Percentiles rank a stretch among this genome's conserved stretches.
Evolutionary conservation across 2,113 vertebrate genomes (phyloP).

Genomic region (Colaptes auratus): DNA sequence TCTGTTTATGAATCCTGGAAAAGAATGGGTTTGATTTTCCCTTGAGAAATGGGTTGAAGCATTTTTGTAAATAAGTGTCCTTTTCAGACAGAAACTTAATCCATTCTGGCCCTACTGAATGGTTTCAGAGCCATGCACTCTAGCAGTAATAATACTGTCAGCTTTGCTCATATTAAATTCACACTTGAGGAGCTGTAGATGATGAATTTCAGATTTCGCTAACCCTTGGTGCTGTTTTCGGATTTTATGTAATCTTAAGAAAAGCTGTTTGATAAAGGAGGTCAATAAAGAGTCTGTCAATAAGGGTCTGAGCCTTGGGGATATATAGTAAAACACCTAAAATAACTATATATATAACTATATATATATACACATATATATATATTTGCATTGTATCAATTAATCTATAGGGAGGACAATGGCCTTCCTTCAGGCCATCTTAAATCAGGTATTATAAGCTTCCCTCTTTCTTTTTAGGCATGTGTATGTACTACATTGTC

Average conservation of each 20-base stretch:
- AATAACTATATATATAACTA: not conserved
- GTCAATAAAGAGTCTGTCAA: not conserved
- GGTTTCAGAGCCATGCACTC: not conserved
- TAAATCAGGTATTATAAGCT: not conserved
- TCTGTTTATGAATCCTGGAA: not conserved
- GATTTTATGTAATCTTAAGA: not conserved
- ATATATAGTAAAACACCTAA: not conserved
- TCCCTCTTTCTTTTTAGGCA: not conserved
- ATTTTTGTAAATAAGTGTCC: conserved; percentile 34
- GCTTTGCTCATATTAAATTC: not conserved
- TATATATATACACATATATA: not conserved
- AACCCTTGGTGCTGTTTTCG: not conserved
- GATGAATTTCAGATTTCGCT: conserved; percentile 4
- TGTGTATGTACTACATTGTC: not conserved
- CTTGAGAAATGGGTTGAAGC: conserved; percentile 47
- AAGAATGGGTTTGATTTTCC: conserved; percentile 56
- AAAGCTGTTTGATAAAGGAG: not conserved
- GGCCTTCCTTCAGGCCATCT: not conserved
- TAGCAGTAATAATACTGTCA: conserved; percentile 32
- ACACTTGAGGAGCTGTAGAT: conserved; percentile 4
- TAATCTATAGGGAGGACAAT: not conserved
- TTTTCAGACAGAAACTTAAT: conserved; percentile 43
- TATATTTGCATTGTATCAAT: not conserved
- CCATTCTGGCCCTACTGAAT: conserved; percentile 34
- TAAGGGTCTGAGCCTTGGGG: not conserved